phyloP scores from a whole-genome alignment of 2,113 vertebrate genomes.

The Craseonycteris thonglongyai region DNA sequence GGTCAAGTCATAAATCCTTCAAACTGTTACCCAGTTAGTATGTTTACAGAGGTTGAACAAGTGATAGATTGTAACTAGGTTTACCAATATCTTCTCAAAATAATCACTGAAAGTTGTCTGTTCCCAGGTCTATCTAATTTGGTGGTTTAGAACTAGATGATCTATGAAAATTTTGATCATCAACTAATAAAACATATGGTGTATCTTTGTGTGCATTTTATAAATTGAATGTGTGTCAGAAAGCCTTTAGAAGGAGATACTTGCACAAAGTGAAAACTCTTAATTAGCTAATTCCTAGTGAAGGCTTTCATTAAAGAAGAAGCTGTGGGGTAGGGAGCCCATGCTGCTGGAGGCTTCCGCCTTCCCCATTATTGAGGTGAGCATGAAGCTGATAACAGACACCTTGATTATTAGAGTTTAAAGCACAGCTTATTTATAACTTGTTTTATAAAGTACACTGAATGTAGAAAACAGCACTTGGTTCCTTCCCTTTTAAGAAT shows the following conservation, averaged over 20 bases:
- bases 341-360: not conserved
- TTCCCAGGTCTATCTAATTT: not conserved
- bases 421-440: not conserved
- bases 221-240: not conserved
- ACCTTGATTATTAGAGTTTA: not conserved
- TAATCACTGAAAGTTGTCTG: not conserved
- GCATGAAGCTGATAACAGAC: no score
- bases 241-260: not conserved
- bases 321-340: no score
- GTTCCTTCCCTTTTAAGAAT: not conserved
- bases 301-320: not conserved
- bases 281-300: not conserved
- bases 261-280: not conserved
- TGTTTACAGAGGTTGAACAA: not conserved
- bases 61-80: not conserved
- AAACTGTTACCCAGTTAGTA: not conserved
- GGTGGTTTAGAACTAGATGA: not conserved
- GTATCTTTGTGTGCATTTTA: not conserved
- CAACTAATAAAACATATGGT: not conserved
- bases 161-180: not conserved
- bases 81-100: not conserved
- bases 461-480: not conserved
- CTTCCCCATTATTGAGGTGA: not conserved
- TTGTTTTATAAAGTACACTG: not conserved
- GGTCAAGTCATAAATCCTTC: not conserved